These are phyloP conservation scores for Lysandra bellargus DNA, from an alignment of 2,888 invertebrate genomes.

Conservation along the genomic window DNA sequence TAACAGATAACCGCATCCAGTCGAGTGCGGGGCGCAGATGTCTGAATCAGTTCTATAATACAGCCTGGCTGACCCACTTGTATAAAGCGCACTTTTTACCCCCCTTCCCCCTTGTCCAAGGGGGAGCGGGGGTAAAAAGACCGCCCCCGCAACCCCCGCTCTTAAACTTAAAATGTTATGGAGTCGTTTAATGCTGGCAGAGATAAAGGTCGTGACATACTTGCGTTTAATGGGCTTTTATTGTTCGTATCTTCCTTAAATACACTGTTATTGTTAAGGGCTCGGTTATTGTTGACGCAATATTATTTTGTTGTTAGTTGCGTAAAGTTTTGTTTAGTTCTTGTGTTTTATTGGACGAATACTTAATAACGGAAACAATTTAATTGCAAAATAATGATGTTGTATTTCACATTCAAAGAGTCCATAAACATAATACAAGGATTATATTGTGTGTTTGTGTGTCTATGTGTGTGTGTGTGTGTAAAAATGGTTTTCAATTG, in stretches of 20 bases:
- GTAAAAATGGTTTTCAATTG: no score
- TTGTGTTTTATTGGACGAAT: not conserved
- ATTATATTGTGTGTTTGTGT: no score
- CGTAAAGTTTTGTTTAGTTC: not conserved
- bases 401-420: no score
- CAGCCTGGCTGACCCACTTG: slow-evolving; percentile 17
- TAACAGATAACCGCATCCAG: slow-evolving; percentile 9
- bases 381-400: no score
- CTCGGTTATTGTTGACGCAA: not conserved
- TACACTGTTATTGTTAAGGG: slow-evolving; percentile 16
- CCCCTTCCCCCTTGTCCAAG: not conserved
- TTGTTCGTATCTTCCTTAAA: slow-evolving; percentile 24
- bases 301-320: not conserved
- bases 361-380: no score
- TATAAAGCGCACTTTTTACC: slow-evolving; percentile 17
- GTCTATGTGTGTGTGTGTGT: no score
- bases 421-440: no score
- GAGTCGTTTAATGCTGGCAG: slow-evolving; percentile 20
- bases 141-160: not conserved
- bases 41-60: slow-evolving; percentile 24
- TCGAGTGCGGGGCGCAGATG: slow-evolving; percentile 22
- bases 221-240: slow-evolving; percentile 23
- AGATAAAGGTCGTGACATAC: slow-evolving; percentile 29
- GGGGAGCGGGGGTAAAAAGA: not conserved
- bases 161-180: slow-evolving; percentile 29